Evolutionary conservation across 2,797 vertebrate species (phyloP), one percentile per base, ranked within the genome.

Genomic region (Acanthiza pusilla): DNA sequence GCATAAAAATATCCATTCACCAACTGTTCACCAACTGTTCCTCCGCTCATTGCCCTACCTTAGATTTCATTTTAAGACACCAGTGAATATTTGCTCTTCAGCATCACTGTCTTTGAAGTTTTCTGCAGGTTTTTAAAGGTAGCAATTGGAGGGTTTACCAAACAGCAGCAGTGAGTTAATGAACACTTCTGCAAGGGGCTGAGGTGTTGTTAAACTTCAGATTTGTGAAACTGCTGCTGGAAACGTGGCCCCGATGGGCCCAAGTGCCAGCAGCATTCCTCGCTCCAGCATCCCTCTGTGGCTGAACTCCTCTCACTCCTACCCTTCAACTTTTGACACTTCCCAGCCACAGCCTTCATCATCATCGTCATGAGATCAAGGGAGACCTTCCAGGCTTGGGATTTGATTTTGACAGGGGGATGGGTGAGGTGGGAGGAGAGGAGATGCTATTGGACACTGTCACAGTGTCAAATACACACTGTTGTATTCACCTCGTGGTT

Each of bases 21-120:
- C 98, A 98, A 98, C 98, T 98, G 98, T 98, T 98, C 97, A 97
- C 97, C 98, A 98, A 98, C 97, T 98, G 98, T 98, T 98, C 97
- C 96, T 97, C 86, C 0, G 75, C 92, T 97, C 76, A 11, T 95
- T 98, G 97, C 97, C 97, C 92, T 97, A 98, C 97, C 97, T 98
- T 96, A 76, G 88, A 74, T 84, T 93, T 82, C 76, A 43, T 93
- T 96, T 95, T 84, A 91, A 97, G 97, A 95, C 97, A 97, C 97
- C 96, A 96, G 96, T 16, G 90, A 76, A 47, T 65, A 36, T 96
- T 97, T 95, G 88, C 91, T 95, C 96, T 89, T 90, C 83, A 95
- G 95, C 91, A 75, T 88, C 82, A 15, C 81, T 40, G 4, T 45
- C 94, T 95, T 94, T 93, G 94, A 29, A 90, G 96, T 96, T 96